Evolutionary conservation across 2,113 vertebrate genomes (phyloP).

Genomic region (Gallinago media): DNA sequence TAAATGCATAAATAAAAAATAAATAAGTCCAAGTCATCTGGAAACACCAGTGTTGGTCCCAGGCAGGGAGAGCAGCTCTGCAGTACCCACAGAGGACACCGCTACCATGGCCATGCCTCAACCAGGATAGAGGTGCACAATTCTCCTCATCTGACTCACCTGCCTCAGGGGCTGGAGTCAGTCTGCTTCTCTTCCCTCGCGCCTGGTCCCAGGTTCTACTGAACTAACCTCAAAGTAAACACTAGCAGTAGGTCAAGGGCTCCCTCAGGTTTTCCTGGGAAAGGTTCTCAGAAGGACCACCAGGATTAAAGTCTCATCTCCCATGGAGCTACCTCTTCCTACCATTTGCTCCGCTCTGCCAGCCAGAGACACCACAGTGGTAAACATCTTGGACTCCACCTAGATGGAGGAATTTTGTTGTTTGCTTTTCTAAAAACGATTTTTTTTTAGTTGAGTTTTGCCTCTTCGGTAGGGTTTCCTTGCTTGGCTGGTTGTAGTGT

Average conservation of each 20-base stretch:
- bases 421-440: neutral
- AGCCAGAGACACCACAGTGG: neutral
- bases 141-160: neutral
- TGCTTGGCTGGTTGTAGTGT: neutral
- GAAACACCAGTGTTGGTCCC: rapidly evolving
- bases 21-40: neutral
- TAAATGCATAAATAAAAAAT: too few species aligned
- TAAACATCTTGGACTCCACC: neutral
- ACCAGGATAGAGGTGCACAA: rapidly evolving
- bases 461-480: neutral
- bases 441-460: neutral
- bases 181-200: neutral
- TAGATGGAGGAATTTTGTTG: neutral
- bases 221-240: neutral
- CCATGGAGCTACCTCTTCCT: neutral
- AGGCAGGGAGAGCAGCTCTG: neutral
- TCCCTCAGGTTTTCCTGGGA: neutral
- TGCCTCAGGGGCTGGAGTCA: neutral
- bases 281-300: neutral
- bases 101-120: rapidly evolving
- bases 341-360: neutral
- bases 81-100: neutral
- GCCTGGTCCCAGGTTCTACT: neutral
- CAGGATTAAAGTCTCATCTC: neutral
- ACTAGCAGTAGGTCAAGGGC: neutral